Conservation (phyloP, 2,113 vertebrate species). For the Xiphias gladius region DNA sequence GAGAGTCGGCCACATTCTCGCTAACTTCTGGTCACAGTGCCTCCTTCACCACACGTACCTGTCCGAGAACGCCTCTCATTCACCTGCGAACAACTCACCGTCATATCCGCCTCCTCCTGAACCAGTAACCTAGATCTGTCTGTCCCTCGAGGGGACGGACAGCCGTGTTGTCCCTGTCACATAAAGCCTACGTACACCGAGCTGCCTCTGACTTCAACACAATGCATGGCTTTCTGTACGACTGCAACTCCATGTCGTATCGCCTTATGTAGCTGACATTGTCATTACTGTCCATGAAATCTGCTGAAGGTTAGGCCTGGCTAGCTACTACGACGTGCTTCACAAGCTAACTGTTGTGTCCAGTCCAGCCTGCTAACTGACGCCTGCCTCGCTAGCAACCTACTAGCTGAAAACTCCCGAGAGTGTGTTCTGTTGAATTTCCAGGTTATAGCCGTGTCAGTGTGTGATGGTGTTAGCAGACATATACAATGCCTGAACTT, state of each 20-base stretch:
- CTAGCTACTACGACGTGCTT: background rate
- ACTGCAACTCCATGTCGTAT: slow-evolving; percentile 41
- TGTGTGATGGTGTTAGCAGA: slow-evolving; percentile 52
- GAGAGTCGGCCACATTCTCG: background rate
- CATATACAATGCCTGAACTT: slow-evolving; percentile 32
- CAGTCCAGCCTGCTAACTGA: background rate
- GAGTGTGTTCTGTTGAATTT: slow-evolving; percentile 26
- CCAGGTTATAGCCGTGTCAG: slow-evolving; percentile 34
- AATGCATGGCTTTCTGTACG: slow-evolving; percentile 71
- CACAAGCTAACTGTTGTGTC: background rate
- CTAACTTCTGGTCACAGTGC: slow-evolving; percentile 42
- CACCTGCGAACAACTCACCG: slow-evolving; percentile 7
- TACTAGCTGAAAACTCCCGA: slow-evolving; percentile 13
- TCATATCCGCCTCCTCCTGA: background rate
- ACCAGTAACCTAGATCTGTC: background rate
- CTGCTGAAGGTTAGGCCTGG: slow-evolving; percentile 29
- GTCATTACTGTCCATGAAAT: slow-evolving; percentile 55
- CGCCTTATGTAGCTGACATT: slow-evolving; percentile 70
- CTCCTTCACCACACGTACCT: slow-evolving; percentile 44
- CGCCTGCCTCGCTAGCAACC: slow-evolving; percentile 24
- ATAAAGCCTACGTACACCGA: slow-evolving; percentile 75
- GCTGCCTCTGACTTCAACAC: slow-evolving; percentile 78
- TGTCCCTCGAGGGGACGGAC: background rate
- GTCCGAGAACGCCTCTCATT: background rate
- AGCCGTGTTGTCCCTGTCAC: slow-evolving; percentile 39